These are phyloP conservation scores for Trididemnum clinides DNA, from an alignment of 23 tunicate genomes.

Conservation along the genomic window DNA sequence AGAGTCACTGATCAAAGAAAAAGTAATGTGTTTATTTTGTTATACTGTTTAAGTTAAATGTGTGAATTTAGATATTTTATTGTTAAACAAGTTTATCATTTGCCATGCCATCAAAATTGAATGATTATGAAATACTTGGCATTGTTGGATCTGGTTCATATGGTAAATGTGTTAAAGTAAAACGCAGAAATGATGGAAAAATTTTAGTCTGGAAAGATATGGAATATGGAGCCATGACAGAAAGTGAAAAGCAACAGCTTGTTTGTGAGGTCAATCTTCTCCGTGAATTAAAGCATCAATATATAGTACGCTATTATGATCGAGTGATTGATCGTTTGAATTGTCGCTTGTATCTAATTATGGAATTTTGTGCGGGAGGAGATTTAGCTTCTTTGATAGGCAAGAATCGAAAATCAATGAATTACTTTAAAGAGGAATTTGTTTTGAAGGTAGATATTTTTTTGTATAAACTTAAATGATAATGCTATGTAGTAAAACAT, in stretches of 20 bases:
- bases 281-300: constrained; percentile 85
- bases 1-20: too few relatives aligned
- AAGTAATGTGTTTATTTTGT: too few relatives aligned
- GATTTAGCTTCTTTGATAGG: constrained; percentile 85
- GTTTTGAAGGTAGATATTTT: constrained; percentile 59
- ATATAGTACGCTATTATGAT: constrained; percentile 95
- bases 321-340: constrained; percentile 86
- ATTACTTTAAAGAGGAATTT: constrained; percentile 71
- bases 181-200: constrained; percentile 75
- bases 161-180: constrained; percentile 91
- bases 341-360: constrained; percentile 92
- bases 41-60: too few relatives aligned
- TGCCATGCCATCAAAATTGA: constrained; percentile 88
- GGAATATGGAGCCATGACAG: constrained; percentile 98
- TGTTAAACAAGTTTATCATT: too few relatives aligned
- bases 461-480: too few relatives aligned
- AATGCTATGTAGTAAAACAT: too few relatives aligned
- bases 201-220: constrained; percentile 93
- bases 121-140: constrained; percentile 77
- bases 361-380: constrained; percentile 98
- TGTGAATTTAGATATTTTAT: too few relatives aligned
- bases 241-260: constrained; percentile 88
- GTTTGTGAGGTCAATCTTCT: constrained; percentile 95
- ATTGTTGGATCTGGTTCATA: constrained; percentile 92
- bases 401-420: constrained; percentile 62